Evolutionary conservation across 2,113 vertebrate genomes (phyloP).

Genomic region (Axis porcinus): DNA sequence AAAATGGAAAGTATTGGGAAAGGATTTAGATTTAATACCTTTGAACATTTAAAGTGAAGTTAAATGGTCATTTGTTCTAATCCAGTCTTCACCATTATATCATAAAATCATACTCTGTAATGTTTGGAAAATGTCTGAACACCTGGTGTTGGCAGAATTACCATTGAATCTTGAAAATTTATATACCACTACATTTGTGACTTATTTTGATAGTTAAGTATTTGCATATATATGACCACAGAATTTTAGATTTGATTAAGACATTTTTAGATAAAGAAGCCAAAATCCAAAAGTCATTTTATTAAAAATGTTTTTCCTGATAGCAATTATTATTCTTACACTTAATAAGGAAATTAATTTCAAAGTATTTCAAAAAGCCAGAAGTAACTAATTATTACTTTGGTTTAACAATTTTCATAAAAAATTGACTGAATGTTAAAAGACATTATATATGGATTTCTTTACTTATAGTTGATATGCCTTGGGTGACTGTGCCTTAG

Average conservation of each 20-base stretch:
- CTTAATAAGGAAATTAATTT: neutral
- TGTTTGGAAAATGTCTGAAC: neutral
- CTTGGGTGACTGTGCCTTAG: neutral
- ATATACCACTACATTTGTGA: neutral
- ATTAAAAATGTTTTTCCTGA: neutral
- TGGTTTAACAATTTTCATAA: neutral
- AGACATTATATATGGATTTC: neutral
- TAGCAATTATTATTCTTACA: neutral
- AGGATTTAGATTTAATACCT: neutral
- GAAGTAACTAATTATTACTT: neutral
- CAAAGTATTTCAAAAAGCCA: neutral
- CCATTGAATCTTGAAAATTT: neutral
- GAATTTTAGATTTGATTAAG: constrained; percentile 20
- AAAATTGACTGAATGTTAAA: neutral
- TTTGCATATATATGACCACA: neutral
- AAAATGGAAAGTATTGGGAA: neutral
- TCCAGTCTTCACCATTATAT: neutral
- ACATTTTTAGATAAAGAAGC: neutral
- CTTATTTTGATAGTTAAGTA: neutral
- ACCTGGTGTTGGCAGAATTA: neutral
- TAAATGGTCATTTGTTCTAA: neutral
- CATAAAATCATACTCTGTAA: neutral
- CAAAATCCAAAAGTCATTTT: neutral
- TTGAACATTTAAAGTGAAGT: neutral
- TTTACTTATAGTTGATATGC: neutral